phyloP scores from a whole-genome alignment of 2,888 invertebrate genomes.

The Cheilosia urbana region DNA sequence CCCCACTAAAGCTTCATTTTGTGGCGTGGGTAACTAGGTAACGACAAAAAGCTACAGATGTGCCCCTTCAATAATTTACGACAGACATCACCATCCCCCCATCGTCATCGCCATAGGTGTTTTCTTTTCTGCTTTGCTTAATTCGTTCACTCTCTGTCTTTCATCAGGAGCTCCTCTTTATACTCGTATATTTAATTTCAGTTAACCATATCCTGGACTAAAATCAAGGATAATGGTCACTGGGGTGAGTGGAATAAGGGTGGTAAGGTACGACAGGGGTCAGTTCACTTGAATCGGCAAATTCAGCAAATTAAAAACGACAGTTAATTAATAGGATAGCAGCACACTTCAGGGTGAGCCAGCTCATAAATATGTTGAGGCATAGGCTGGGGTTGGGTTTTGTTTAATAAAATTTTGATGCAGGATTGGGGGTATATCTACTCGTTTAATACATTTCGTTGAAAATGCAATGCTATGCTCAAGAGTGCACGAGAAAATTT shows the following conservation, averaged over 20 bases:
- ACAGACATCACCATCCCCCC: neutral
- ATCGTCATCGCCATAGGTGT: constrained; percentile 2
- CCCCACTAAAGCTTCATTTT: neutral
- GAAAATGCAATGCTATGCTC: neutral
- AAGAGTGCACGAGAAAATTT: no score
- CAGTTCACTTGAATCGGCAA: constrained; percentile 57
- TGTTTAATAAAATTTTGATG: neutral
- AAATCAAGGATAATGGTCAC: constrained; percentile 10
- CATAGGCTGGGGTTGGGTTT: neutral
- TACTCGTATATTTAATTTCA: constrained; percentile 26
- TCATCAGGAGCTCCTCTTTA: constrained; percentile 7
- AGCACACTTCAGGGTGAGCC: neutral
- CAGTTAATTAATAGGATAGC: constrained; percentile 61
- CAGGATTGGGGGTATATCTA: neutral
- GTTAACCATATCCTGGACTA: constrained; percentile 26
- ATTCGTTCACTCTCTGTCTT: constrained; percentile 1
- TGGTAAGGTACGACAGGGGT: constrained; percentile 37
- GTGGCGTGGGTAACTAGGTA: neutral
- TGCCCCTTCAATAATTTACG: constrained; percentile 39
- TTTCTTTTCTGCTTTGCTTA: constrained; percentile 4
- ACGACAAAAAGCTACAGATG: neutral
- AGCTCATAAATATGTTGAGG: neutral
- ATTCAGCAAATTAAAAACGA: constrained; percentile 57
- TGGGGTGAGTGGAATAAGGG: neutral
- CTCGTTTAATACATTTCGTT: neutral